Percentiles rank a stretch among this genome's conserved stretches.
phyloP scores from a whole-genome alignment of 2,888 invertebrate genomes.

The Hydraecia micacea region DNA sequence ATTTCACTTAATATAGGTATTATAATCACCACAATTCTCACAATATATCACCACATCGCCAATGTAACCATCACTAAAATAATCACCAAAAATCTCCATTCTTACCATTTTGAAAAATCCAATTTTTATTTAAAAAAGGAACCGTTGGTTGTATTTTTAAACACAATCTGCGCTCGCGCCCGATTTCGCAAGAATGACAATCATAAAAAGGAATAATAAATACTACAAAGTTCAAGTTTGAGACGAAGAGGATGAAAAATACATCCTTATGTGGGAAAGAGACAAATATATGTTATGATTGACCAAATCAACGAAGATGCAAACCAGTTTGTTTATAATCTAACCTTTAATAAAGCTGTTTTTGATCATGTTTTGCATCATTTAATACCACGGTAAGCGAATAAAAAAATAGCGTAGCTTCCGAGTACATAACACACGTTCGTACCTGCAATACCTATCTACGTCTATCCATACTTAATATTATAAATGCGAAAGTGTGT shows the following conservation, averaged over 20 bases:
- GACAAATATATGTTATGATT: conserved; percentile 43
- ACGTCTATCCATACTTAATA: too few species aligned
- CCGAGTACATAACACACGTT: background rate
- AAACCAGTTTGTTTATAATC: conserved; percentile 56
- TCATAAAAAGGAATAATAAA: conserved; percentile 39
- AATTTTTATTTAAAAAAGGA: background rate
- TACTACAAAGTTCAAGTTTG: conserved; percentile 34
- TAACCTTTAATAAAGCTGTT: conserved; percentile 30
- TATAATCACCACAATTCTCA: conserved; percentile 36
- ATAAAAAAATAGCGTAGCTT: background rate
- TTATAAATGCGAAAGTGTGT: too few species aligned
- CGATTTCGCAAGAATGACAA: conserved; percentile 53
- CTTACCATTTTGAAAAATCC: conserved; percentile 61
- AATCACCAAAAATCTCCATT: conserved; percentile 8
- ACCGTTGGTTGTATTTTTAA: background rate
- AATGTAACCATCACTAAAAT: conserved; percentile 24
- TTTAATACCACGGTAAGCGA: conserved; percentile 15
- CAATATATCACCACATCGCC: conserved; percentile 21
- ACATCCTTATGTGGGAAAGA: conserved; percentile 51
- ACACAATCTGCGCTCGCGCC: conserved; percentile 45
- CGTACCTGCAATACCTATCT: background rate
- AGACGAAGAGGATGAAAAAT: conserved; percentile 34
- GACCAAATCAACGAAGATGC: conserved; percentile 31
- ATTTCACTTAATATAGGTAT: conserved; percentile 33
- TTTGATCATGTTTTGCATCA: conserved; percentile 31